Percentiles rank a stretch among this genome's conserved stretches.
phyloP scores from a whole-genome alignment of 2,797 vertebrate species.

The Selene dorsalis region DNA sequence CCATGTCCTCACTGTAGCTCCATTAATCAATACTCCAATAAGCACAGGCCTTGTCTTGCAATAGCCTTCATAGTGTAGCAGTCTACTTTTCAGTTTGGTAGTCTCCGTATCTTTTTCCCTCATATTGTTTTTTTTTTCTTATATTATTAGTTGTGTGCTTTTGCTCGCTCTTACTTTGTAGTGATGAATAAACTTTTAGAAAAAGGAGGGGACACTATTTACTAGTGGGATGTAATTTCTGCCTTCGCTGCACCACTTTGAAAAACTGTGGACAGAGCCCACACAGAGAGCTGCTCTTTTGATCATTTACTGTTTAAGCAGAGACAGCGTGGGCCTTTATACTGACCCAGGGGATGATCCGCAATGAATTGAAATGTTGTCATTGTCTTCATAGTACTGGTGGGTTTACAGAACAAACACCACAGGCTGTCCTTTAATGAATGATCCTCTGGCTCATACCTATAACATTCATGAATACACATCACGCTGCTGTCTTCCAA shows the following conservation, averaged over 20 bases:
- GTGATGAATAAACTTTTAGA: constrained; percentile 7
- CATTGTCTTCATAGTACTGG: background rate
- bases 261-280: background rate
- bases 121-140: background rate
- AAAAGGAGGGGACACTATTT: background rate
- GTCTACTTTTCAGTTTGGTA: background rate
- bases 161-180: constrained; percentile 16
- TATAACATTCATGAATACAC: background rate
- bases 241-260: background rate
- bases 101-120: background rate
- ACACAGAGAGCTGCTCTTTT: constrained; percentile 7
- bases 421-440: constrained; percentile 41
- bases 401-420: constrained; percentile 14
- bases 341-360: constrained; percentile 26
- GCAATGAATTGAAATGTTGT: background rate
- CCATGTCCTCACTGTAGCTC: constrained; percentile 32
- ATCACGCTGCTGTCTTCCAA: background rate
- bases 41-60: constrained; percentile 12
- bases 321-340: constrained; percentile 4
- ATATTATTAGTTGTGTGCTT: background rate
- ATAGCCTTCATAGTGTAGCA: constrained; percentile 4
- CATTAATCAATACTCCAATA: constrained; percentile 70
- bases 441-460: constrained; percentile 18
- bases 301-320: constrained; percentile 21
- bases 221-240: constrained; percentile 2